Percentiles rank a stretch among this genome's conserved stretches.
These are phyloP conservation scores for Ormyrus nitidulus DNA, from an alignment of 2,888 invertebrate species.

Conservation along the genomic window DNA sequence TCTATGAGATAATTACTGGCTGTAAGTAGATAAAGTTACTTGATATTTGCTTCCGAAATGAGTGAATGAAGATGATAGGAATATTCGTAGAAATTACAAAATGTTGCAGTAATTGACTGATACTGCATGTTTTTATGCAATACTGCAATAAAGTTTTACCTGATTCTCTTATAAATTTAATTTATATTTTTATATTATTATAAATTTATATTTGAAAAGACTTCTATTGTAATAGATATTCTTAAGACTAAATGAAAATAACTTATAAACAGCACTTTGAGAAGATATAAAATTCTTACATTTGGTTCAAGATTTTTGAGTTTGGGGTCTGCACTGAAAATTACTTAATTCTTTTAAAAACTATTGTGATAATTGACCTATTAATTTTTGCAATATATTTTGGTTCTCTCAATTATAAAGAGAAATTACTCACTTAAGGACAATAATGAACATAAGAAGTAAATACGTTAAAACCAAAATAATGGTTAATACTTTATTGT, in stretches of 20 bases:
- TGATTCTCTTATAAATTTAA: slow-evolving; percentile 27
- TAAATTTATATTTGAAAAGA: slow-evolving; percentile 2
- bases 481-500: slow-evolving; percentile 35
- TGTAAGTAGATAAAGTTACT: slow-evolving; percentile 50
- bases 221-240: neutral
- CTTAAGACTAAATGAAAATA: neutral
- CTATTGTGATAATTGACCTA: neutral
- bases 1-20: slow-evolving; percentile 40
- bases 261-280: slow-evolving; percentile 6
- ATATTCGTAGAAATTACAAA: slow-evolving; percentile 2
- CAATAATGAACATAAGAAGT: slow-evolving; percentile 9
- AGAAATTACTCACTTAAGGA: slow-evolving; percentile 18
- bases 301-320: neutral
- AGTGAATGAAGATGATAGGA: slow-evolving; percentile 1
- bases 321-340: neutral
- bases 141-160: slow-evolving; percentile 29
- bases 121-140: slow-evolving; percentile 35
- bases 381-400: slow-evolving; percentile 15
- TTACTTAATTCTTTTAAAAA: no score
- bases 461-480: slow-evolving; percentile 1
- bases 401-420: slow-evolving; percentile 6
- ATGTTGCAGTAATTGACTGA: slow-evolving; percentile 56
- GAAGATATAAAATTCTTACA: neutral
- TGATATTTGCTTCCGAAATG: slow-evolving; percentile 19
- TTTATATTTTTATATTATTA: slow-evolving; percentile 15